Evolutionary conservation across 2,888 invertebrate species (phyloP).

Genomic region (Therioaphis trifolii): DNA sequence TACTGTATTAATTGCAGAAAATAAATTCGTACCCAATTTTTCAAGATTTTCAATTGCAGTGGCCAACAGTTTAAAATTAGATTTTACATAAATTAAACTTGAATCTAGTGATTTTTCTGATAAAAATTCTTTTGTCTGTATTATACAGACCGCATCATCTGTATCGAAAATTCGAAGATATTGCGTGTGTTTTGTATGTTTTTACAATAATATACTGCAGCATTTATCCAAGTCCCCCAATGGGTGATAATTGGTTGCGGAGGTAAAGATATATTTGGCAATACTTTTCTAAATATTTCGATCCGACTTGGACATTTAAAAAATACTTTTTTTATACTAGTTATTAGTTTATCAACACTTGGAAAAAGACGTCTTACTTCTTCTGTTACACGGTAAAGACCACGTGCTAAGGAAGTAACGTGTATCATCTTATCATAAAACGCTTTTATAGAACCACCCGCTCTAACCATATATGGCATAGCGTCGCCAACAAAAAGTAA

Average conservation of each 20-base stretch:
- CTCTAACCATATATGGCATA: too few relatives aligned
- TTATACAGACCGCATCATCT: background rate
- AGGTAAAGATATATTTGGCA: background rate
- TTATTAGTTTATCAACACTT: slow-evolving; percentile 7
- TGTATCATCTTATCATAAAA: slow-evolving; percentile 4
- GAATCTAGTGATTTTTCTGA: background rate
- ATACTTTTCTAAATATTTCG: slow-evolving; percentile 20
- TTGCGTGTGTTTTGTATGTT: background rate
- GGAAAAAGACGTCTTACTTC: slow-evolving; percentile 20
- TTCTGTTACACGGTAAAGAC: slow-evolving; percentile 7
- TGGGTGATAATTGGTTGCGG: slow-evolving; percentile 3
- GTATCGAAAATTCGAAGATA: background rate
- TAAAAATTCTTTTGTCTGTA: background rate
- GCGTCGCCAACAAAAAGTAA: too few relatives aligned
- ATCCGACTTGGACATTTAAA: too few relatives aligned
- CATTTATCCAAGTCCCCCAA: background rate
- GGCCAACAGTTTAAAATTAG: background rate
- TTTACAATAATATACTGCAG: background rate
- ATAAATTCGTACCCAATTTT: too few relatives aligned
- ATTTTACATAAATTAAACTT: slow-evolving; percentile 22
- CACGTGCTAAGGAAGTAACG: background rate
- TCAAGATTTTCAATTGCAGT: too few relatives aligned
- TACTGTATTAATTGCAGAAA: too few relatives aligned
- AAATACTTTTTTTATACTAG: background rate
- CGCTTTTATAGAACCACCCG: background rate